Evolutionary conservation across 92 coral and sea anemone species (phyloP).

Genomic region (Virgularia gustaviana): DNA sequence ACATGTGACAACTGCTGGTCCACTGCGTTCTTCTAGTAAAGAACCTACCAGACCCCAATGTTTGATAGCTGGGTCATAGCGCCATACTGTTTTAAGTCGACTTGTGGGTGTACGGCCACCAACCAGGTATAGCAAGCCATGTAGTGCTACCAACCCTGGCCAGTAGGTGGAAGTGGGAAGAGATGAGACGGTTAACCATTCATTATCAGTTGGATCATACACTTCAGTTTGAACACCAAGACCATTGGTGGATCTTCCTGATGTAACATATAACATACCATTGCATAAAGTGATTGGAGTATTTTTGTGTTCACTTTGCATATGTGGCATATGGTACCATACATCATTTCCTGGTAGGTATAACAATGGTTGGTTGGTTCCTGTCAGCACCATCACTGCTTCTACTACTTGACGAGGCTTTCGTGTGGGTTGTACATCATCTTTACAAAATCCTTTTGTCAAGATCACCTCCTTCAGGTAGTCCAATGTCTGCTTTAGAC

Average conservation of each 20-base stretch:
- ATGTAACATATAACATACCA: conserved; percentile 24
- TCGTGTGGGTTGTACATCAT: conserved; percentile 7
- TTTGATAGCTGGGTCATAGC: conserved; percentile 28
- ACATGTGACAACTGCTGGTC: conserved; percentile 30
- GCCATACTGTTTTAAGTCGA: conserved; percentile 35
- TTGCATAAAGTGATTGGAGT: conserved; percentile 24
- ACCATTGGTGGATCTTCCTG: conserved; percentile 24
- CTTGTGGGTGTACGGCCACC: conserved; percentile 33
- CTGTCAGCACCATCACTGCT: conserved; percentile 24
- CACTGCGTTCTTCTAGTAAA: conserved; percentile 26
- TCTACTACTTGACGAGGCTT: conserved; percentile 27
- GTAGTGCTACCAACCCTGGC: conserved; percentile 29
- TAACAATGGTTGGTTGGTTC: conserved; percentile 26
- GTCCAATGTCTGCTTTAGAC: conserved; percentile 1
- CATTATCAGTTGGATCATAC: conserved; percentile 22
- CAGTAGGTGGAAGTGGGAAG: conserved; percentile 26
- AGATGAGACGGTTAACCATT: conserved; percentile 9
- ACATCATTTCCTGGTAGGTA: conserved; percentile 1
- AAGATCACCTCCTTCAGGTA: conserved; percentile 26
- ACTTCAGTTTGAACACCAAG: conserved; percentile 14
- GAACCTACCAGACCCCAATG: conserved; percentile 32
- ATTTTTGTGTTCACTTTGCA: conserved; percentile 39
- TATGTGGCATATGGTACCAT: conserved; percentile 30
- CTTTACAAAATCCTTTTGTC: neutral
- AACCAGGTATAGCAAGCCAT: conserved; percentile 33